Evolutionary conservation across 2,113 vertebrate genomes (phyloP), one percentile per base, ranked within the genome.

Genomic region (Caloenas nicobarica): DNA sequence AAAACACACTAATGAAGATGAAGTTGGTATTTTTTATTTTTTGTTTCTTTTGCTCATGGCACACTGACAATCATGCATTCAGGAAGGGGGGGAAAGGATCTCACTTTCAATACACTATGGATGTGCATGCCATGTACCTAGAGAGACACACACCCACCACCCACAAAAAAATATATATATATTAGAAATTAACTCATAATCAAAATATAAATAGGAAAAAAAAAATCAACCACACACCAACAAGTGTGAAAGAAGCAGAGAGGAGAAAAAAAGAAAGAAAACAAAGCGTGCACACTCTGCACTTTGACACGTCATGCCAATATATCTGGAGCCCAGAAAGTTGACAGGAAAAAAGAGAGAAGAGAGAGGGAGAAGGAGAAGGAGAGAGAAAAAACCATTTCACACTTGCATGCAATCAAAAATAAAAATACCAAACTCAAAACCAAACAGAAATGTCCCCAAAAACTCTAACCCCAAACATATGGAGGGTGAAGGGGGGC

Each of bases 1-100:
- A 72, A 54, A 28, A 46, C 54, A 25, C 98, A 99, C 98, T 98
- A 98, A 98, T 97, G 98, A 97, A 97, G 98, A 99, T 98, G 21
- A 98, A 97, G 98, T 97, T 98, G 98, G 96, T 97, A 97, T 97
- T 98, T 97, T 95, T 97, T 98, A 98, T 98, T 96, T 96, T 82
- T 82, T 98, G 87, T 94, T 96, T 97, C 91, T 96, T 97, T 96
- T 96, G 95, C 95, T 97, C 95, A 98, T 44, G 0, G 95, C 98
- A 99, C 97, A 83, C 97, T 97, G 97, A 98, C 82, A 2, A 94
- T 97, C 99, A 98, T 99, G 99, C 99, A 98, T 98, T 97, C 98
- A 62, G 98, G 98, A 96, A 96, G 88, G 95, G 89, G 95, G 81
- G 34, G 54, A 81, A 57, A 81, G 81, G 61, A 89, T 91, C 95